Evolutionary conservation across 1,140 invertebrate genomes (phyloP).

Genomic region (Bombus terrestris): DNA sequence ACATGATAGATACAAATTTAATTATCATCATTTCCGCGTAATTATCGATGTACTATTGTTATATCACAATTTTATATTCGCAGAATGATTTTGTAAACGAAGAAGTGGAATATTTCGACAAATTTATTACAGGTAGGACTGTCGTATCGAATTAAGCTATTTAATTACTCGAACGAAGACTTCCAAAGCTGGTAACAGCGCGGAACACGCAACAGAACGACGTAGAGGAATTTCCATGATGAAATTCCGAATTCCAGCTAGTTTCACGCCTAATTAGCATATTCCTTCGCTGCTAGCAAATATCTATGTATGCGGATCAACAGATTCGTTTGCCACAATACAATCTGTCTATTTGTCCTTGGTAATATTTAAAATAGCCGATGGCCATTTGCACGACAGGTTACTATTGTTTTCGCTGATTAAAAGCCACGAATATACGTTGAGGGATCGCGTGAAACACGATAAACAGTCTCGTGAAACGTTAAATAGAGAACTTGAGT

Average conservation of each 20-base stretch:
- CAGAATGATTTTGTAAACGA: neutral
- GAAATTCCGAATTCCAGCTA: neutral
- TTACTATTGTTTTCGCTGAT: neutral
- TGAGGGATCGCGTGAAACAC: neutral
- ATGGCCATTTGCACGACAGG: neutral
- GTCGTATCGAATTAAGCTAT: no score
- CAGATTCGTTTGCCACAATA: no score
- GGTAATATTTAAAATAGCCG: neutral
- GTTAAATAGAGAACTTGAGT: slow-evolving; percentile 3
- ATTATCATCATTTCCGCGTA: no score
- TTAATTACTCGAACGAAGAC: neutral
- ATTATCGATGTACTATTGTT: neutral
- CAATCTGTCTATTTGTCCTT: neutral
- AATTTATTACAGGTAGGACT: neutral
- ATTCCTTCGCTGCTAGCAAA: neutral
- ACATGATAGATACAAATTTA: no score
- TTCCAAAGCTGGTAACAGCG: neutral
- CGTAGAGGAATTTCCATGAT: neutral
- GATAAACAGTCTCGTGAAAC: neutral
- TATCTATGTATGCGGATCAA: neutral
- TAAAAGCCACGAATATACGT: neutral
- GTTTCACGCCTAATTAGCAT: neutral
- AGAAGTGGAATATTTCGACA: neutral
- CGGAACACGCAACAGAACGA: neutral
- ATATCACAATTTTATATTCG: neutral